Percentiles rank a stretch among this genome's conserved stretches.
These are phyloP conservation scores for Myopa tessellatipennis DNA, from an alignment of 2,888 invertebrate species.

Conservation along the genomic window DNA sequence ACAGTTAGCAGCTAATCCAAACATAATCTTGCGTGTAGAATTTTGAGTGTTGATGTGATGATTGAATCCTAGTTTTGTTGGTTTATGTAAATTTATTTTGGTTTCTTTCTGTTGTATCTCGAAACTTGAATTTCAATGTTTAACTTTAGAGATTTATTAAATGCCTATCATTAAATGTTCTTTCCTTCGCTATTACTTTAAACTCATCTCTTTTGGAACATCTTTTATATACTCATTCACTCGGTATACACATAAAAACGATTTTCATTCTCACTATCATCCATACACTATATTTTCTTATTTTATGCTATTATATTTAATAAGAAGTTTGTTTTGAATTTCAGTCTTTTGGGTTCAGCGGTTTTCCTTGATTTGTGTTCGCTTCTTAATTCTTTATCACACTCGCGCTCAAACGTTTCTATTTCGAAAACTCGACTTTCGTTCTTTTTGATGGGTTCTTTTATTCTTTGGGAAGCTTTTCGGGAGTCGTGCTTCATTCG, in stretches of 20 bases:
- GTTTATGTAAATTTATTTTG: conserved; percentile 3
- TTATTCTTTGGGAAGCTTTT: neutral
- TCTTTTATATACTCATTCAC: conserved; percentile 10
- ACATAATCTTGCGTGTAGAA: neutral
- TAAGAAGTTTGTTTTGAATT: conserved; percentile 33
- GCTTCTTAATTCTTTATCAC: conserved; percentile 1
- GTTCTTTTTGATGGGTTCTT: neutral
- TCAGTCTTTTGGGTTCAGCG: conserved; percentile 46
- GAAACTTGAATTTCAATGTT: neutral
- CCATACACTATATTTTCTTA: conserved; percentile 10
- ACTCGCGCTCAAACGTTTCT: conserved; percentile 36
- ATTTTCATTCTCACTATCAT: conserved; percentile 3
- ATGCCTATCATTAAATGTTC: neutral
- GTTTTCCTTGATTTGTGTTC: conserved; percentile 5
- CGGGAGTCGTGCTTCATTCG: neutral
- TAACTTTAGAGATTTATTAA: neutral
- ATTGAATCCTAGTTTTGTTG: conserved; percentile 8
- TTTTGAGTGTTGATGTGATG: neutral
- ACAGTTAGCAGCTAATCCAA: conserved; percentile 27
- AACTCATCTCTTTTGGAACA: neutral
- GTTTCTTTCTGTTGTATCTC: neutral
- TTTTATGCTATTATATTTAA: conserved; percentile 6
- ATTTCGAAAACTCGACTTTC: neutral
- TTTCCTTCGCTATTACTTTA: neutral
- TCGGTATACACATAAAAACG: neutral